Base-by-base conservation (phyloP, 2,888 invertebrate species). In the Gasteruption jaculator region DNA sequence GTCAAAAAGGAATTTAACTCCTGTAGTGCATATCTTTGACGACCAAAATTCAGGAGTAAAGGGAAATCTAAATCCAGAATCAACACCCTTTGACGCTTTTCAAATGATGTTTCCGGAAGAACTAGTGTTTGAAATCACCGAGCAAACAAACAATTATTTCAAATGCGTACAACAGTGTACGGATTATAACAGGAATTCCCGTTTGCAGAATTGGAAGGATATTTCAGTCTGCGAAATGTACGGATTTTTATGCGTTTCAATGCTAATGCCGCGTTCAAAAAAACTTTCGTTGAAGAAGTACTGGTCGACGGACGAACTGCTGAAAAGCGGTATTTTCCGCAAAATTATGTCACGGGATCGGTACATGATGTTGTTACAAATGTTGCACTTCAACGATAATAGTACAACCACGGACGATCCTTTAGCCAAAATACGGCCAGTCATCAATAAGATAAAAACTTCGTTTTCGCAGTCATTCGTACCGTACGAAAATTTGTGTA, bases 71-170 rank as follows among this genome's bases (percentile, higher is more conserved):
- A 36, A 25, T 7, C 18, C 35, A 35, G 24, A 41, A 41, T 41
- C 35, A 30, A 35, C 35, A 36, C 30, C 29, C 19, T 41, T 41
- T 19, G 35, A 30, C 18, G 36, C 36, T 20, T 32, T 37, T 41
- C 41, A 41, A 41, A 41, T 41, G 22, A 29, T 29, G 3, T 41
- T 35, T 34, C 16, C 41, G 16, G 30, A 41, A 12, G 30, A 41
- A 44, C 40, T 39, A 43, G 38, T 43, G 10, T 2, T 25, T 34
- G 18, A 38, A 43, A 45, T 41, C 25, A 37, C 40, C 20, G 20
- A 32, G 37, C 33, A 43, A 39, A 43, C 43, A 38, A 43, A 39
- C 26, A 24, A 43, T 29, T 43, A 39, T 39, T 39, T 35, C 25
- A 43, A 39, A 39, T 43, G 15, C 29, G 30, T 43, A 37, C 42